Base-by-base conservation (phyloP, 2,113 vertebrate species). In the Ariopsis seemanni region DNA sequence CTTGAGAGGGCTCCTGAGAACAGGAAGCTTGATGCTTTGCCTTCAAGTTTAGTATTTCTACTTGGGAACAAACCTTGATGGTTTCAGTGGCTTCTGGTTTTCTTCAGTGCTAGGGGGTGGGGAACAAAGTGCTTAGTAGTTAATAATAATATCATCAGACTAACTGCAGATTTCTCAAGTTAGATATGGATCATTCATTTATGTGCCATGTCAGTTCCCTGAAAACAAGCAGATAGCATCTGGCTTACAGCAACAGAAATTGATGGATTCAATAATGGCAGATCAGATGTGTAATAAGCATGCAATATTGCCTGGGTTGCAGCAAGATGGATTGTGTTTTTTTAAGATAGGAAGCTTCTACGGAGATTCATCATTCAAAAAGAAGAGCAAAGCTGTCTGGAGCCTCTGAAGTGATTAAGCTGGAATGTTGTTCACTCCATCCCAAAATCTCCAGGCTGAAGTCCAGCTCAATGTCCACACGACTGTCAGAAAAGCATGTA, bases 381-480 rank as follows among this genome's bases (percentile, higher is more conserved):
- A 86, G 50, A 57, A 86, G 77, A 81, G 75, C 22, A 77, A 85
- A 77, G 72, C 84, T 85, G 84, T 85, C 71, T 77, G 20, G 63
- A 50, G 84, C 62, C 84, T 85, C 72, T 85, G 84, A 85, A 80
- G 85, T 80, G 75, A 86, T 80, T 86, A 80, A 69, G 77, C 79
- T 25, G 77, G n/a, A 80, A 79, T 67, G 85, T 80, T 81, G 15
- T 69, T 30, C n/a, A 12, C n/a, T 67, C 67, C 5, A 4, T 86
- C 30, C 62, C 63, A 34, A 22, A 80, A 20, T 11, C 11, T 4
- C 79, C 30, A 62, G 79, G 6, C 57, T 82, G 57, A 42, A 62
- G 25, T 79, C 12, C 25, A 79, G 52, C 9, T 48, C 20, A 62
- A 7, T 15, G 4, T 82, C 20, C 27, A 62, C 20, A 48, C 30